Evolutionary conservation across 2,888 invertebrate genomes (phyloP), one percentile per base, ranked within the genome.

Genomic region (Caenorhabditis doughertyi): DNA sequence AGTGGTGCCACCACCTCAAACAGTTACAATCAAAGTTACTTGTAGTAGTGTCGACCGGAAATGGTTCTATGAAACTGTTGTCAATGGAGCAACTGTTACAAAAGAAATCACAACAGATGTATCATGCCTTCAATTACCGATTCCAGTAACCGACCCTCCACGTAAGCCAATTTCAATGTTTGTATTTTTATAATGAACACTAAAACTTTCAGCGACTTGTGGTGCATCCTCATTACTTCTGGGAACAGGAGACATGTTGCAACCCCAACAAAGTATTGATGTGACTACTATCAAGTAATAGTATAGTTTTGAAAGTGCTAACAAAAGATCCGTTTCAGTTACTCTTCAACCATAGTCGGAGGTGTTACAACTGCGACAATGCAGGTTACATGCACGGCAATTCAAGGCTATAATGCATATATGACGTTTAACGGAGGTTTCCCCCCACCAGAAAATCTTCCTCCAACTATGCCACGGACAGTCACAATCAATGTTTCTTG

Each of bases 281-380:
- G 51, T 23, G 9, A 23, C 13, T 51, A 49, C 27, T 71, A 71
- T 51, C 51, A 60, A 9, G 51, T 42, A 60, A 60, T 27, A 51
- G 60, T 18, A 9, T 16, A 1, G 44, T 2, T n/a, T n/a, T n/a
- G n/a, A n/a, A n/a, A n/a, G n/a, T n/a, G n/a, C n/a, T n/a, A n/a
- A n/a, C n/a, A n/a, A n/a, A 2, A n/a, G 8, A 18, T n/a, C 42
- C 18, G 7, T 47, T 47, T 18, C 44, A 47, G 44, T 47, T 47
- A 47, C 18, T 18, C 44, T 3, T 47, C n/a, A 3, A 18, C 18
- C 4, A n/a, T 18, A 47, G 44, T 47, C 8, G 44, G 44, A 2
- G 18, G 44, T 18, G 18, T 18, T 18, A 47, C 44, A 47, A 47
- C 18, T 5, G n/a, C 58, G 2, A 39, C 58, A 23, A 58, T 58